phyloP scores from a whole-genome alignment of 2,113 vertebrate genomes.

The Rhabdornis inornatus region DNA sequence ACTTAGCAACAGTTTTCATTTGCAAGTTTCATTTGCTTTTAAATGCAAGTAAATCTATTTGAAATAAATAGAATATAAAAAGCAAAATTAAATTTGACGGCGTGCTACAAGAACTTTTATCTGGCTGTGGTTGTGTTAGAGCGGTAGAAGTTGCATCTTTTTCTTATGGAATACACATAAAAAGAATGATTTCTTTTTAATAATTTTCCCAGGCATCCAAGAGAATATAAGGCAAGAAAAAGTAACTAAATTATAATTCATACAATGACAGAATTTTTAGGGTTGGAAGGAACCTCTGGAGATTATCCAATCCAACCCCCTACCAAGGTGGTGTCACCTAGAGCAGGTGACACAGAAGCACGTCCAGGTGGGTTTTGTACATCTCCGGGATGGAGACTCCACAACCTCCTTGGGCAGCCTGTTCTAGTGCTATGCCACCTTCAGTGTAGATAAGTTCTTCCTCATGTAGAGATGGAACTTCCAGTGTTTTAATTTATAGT shows the following conservation, averaged over 20 bases:
- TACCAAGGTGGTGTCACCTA: background rate
- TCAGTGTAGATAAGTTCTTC: background rate
- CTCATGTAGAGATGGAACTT: rapidly evolving
- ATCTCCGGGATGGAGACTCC: background rate
- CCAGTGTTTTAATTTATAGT: background rate
- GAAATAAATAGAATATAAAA: background rate
- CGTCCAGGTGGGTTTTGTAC: rapidly evolving
- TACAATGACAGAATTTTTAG: background rate
- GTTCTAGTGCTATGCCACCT: background rate
- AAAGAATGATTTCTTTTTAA: background rate
- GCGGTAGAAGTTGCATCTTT: background rate
- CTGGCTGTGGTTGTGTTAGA: background rate
- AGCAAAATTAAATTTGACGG: background rate
- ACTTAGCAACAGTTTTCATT: background rate
- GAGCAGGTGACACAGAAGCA: background rate
- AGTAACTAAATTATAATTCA: background rate
- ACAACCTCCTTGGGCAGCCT: rapidly evolving
- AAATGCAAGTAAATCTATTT: background rate
- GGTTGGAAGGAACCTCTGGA: background rate
- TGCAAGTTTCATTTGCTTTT: background rate
- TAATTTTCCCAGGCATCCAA: background rate
- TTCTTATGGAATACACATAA: background rate
- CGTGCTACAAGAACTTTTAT: background rate
- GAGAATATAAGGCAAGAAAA: background rate
- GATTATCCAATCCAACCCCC: background rate